Evolutionary conservation across 2,113 vertebrate genomes (phyloP).

Genomic region (Ovis aries): DNA sequence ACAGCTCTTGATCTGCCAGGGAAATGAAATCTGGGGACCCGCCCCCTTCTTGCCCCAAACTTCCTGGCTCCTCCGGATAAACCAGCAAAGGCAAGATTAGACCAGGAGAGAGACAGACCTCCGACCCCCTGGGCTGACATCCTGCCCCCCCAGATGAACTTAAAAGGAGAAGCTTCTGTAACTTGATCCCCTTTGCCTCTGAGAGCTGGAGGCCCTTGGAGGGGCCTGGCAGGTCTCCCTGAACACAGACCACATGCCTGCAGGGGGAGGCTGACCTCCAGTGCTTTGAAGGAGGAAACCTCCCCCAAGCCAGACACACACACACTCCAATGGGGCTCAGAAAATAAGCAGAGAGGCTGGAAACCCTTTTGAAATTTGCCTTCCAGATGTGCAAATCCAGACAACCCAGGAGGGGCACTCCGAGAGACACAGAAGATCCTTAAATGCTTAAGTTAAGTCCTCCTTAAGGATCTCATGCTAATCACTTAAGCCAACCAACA

Average conservation of each 20-base stretch:
- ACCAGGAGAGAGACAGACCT: not conserved
- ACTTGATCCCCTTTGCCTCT: not conserved
- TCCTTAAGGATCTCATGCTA: slow-evolving; percentile 53
- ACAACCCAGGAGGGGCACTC: not conserved
- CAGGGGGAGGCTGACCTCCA: not conserved
- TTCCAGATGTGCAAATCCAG: slow-evolving; percentile 60
- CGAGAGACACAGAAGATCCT: not conserved
- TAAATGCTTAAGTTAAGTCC: slow-evolving; percentile 43
- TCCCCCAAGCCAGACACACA: not conserved
- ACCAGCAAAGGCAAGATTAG: not conserved
- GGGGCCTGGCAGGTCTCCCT: not conserved
- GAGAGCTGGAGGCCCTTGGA: not conserved
- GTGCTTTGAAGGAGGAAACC: not conserved
- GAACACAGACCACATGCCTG: not conserved
- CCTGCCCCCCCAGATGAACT: not conserved
- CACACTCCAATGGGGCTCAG: not conserved
- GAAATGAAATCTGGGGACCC: not conserved
- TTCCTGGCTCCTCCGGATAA: not conserved
- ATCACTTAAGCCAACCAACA: slow-evolving; percentile 65
- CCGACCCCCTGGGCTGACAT: not conserved
- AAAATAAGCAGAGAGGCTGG: not conserved
- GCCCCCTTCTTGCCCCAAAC: rapidly evolving
- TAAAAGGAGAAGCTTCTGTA: not conserved
- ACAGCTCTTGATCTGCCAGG: not conserved
- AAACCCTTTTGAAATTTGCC: slow-evolving; percentile 14